phyloP scores from a whole-genome alignment of 1,140 invertebrate species.

The Philopotamus ludificatus region DNA sequence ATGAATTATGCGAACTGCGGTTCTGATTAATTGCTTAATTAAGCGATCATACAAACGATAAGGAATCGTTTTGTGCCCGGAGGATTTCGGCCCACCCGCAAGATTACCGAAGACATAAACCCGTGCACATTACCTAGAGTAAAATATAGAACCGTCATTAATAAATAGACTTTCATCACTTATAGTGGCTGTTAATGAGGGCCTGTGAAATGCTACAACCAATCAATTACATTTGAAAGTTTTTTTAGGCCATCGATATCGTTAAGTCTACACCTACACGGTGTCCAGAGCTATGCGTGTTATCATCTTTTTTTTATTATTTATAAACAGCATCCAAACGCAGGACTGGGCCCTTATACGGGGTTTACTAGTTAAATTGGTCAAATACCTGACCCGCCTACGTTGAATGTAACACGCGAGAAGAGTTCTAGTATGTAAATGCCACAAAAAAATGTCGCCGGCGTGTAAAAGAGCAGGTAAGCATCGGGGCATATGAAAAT shows the following conservation, averaged over 20 bases:
- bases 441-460: conserved; percentile 1
- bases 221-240: conserved; percentile 28
- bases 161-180: no score
- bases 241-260: neutral
- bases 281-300: conserved; percentile 5
- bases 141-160: no score
- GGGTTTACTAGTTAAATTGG: conserved; percentile 19
- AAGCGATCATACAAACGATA: neutral
- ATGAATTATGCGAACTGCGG: neutral
- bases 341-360: conserved; percentile 6
- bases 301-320: conserved; percentile 11
- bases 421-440: conserved; percentile 23
- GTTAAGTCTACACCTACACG: neutral
- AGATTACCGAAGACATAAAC: neutral
- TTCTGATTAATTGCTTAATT: neutral
- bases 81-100: neutral
- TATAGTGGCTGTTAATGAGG: no score
- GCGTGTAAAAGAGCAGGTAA: neutral
- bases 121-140: no score
- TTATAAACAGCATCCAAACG: no score
- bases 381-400: conserved; percentile 1
- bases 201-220: neutral
- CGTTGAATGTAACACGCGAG: neutral
- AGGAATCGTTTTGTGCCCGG: neutral
- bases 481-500: neutral